Evolutionary conservation across 2,113 vertebrate genomes (phyloP).

Genomic region (Coreoperca whiteheadi): DNA sequence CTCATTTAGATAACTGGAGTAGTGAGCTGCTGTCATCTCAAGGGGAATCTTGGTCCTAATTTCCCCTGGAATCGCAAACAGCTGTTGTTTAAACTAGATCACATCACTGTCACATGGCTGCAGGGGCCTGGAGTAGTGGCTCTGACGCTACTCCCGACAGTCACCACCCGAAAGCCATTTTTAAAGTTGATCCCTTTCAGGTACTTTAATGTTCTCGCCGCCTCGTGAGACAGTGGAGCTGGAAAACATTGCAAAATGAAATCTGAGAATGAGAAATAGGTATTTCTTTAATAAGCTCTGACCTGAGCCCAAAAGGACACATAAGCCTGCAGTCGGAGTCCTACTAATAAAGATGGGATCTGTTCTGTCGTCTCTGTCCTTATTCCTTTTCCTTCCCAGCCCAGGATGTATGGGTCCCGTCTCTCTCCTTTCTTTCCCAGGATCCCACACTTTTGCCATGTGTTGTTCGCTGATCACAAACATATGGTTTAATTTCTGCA

Average conservation of each 20-base stretch:
- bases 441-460: conserved; percentile 76
- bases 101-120: conserved; percentile 94
- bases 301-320: conserved; percentile 61
- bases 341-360: conserved; percentile 71
- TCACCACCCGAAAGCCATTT: conserved; percentile 81
- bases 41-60: conserved; percentile 93
- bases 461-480: conserved; percentile 81
- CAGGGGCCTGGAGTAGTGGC: conserved; percentile 87
- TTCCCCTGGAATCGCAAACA: conserved; percentile 94
- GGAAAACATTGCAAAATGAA: conserved; percentile 32
- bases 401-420: conserved; percentile 61
- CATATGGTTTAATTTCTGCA: conserved; percentile 75
- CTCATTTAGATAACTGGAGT: conserved; percentile 88
- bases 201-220: conserved; percentile 68
- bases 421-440: conserved; percentile 63
- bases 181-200: conserved; percentile 85
- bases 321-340: conserved; percentile 49
- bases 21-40: conserved; percentile 88
- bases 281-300: conserved; percentile 63
- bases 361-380: conserved; percentile 54
- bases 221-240: conserved; percentile 61
- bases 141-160: conserved; percentile 80
- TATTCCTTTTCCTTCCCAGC: conserved; percentile 37
- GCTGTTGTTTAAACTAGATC: conserved; percentile 96
- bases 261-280: conserved; percentile 52